Conservation (phyloP, 2,888 invertebrate species). For the Choreutis nemorana region DNA sequence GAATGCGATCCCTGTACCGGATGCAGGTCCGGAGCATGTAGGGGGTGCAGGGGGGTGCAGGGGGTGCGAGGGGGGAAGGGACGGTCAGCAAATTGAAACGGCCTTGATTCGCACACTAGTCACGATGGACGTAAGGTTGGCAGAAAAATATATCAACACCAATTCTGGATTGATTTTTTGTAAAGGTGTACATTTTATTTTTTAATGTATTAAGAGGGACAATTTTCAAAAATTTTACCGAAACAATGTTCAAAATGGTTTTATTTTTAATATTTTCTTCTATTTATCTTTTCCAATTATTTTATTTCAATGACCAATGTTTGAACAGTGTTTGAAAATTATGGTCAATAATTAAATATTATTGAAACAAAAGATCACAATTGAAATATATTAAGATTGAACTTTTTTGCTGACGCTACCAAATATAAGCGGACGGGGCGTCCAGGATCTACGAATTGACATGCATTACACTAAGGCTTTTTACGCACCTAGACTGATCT, state of each 20-base stretch:
- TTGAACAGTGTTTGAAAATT: neutral
- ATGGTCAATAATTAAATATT: neutral
- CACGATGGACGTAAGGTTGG: constrained; percentile 32
- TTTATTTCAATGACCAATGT: neutral
- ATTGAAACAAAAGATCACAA: neutral
- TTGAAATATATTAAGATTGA: neutral
- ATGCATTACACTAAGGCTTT: constrained; percentile 55
- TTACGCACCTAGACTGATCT: constrained; percentile 57
- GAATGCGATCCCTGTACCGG: constrained; percentile 3
- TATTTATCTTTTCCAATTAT: constrained; percentile 5
- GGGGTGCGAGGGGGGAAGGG: constrained; percentile 16
- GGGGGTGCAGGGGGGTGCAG: constrained; percentile 9
- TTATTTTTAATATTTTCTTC: constrained; percentile 2
- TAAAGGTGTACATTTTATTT: too few species aligned
- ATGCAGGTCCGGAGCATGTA: constrained; percentile 9
- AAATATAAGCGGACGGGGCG: constrained; percentile 12
- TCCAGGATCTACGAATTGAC: constrained; percentile 41
- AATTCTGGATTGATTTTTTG: too few species aligned
- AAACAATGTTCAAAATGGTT: constrained; percentile 3
- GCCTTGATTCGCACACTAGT: constrained; percentile 41
- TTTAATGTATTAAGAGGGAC: too few species aligned
- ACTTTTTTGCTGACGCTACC: constrained; percentile 24
- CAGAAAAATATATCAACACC: constrained; percentile 18
- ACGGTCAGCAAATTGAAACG: constrained; percentile 45
- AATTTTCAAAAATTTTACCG: too few species aligned